These are phyloP conservation scores for Vidua macroura DNA, from an alignment of 2,113 vertebrate species.

Conservation along the genomic window DNA sequence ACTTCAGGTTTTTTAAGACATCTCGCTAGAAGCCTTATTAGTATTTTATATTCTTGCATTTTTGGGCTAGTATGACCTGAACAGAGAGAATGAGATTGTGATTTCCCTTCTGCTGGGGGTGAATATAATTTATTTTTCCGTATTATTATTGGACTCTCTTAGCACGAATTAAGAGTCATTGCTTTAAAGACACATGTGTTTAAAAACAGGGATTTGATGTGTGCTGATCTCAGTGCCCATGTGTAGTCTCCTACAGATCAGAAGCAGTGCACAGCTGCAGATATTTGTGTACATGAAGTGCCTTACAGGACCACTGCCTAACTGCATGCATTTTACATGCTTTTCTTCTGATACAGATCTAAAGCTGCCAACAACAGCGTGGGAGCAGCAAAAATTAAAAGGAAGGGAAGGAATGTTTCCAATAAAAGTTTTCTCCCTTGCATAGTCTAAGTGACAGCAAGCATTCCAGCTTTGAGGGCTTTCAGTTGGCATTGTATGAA, in stretches of 20 bases:
- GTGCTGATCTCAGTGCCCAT: slow-evolving; percentile 21
- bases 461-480: slow-evolving; percentile 40
- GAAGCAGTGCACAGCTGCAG: slow-evolving; percentile 47
- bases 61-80: background rate
- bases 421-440: slow-evolving; percentile 46
- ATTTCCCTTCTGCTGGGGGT: background rate
- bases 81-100: background rate
- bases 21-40: background rate
- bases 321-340: slow-evolving; percentile 12
- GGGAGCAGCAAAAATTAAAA: slow-evolving; percentile 45
- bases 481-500: slow-evolving; percentile 4
- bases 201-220: slow-evolving; percentile 30
- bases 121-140: background rate
- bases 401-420: slow-evolving; percentile 31
- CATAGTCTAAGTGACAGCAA: slow-evolving; percentile 1
- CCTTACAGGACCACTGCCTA: background rate
- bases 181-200: slow-evolving; percentile 29
- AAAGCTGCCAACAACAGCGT: slow-evolving; percentile 50
- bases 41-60: background rate
- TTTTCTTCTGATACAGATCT: slow-evolving; percentile 34
- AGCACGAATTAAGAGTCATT: slow-evolving; percentile 18
- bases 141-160: background rate
- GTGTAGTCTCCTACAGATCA: slow-evolving; percentile 32
- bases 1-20: background rate
- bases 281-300: slow-evolving; percentile 18